Base-by-base conservation (phyloP, 2,888 invertebrate species). In the Leptinotarsa juncta region DNA sequence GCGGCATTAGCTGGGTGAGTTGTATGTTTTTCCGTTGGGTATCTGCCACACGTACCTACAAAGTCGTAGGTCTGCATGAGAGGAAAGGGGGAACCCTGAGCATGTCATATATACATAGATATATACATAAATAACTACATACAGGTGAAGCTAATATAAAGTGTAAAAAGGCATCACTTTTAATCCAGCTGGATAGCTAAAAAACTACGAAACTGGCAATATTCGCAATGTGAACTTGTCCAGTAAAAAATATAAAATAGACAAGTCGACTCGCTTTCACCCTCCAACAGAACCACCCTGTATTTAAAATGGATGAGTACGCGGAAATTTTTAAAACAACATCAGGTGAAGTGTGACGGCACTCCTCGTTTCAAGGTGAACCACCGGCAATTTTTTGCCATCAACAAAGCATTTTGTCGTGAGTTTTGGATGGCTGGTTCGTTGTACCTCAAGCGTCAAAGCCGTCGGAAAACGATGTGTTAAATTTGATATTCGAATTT, bases 361-460 rank as follows among this genome's bases (percentile, higher is more conserved):
- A 68, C 73, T 73, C 42, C 68, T 71, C 14, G 53, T 73, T 71
- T 76, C 76, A 76, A 76, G 76, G 76, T 68, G 68, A 76, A 32
- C 76, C 60, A 66, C 75, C 23, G 20, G 14, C 23, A 15, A 57
- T 57, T 57, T 57, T 57, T 57, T 57, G 57, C 57, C 14, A 57
- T 23, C 57, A 57, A 57, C 57, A 57, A 57, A 57, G 57, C 57
- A 57, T 23, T 53, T 57, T 18, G 18, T 57, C 57, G 20, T 57
- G 14, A 57, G 57, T 57, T 57, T 57, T 57, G 16, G 57, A 57
- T 23, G 50, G 18, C 62, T 67, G 66, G 66, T 66, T 66, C 66
- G 10, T 10, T 5, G 50, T 18, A 65, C n/a, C 5, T 65, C 18
- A 53, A 53, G 53, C n/a, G 18, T 53, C 53, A 53, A 53, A 53